Conservation (phyloP, 2,797 vertebrate species). For the Nannoperca obscura region DNA sequence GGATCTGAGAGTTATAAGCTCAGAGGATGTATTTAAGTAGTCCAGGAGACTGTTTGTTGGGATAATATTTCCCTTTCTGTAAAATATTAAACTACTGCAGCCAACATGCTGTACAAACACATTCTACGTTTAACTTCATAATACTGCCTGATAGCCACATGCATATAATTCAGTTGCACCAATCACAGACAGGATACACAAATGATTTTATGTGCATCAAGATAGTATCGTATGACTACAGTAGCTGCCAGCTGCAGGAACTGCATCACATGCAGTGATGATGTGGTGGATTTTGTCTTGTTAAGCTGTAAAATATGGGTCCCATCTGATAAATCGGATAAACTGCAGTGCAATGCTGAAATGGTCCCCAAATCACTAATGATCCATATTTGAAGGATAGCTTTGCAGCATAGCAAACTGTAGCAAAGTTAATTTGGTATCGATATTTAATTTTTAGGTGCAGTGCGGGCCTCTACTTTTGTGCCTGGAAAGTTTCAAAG, state of each 20-base stretch:
- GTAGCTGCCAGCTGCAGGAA: not conserved
- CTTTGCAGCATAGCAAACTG: constrained; percentile 7
- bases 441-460: constrained; percentile 24
- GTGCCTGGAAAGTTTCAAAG: constrained; percentile 29
- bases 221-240: not conserved
- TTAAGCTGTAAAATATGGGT: constrained; percentile 7
- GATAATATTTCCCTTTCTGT: constrained; percentile 19
- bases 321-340: constrained; percentile 9
- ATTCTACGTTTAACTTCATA: not conserved
- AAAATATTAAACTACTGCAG: constrained; percentile 12
- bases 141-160: constrained; percentile 5
- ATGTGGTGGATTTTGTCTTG: not conserved
- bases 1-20: constrained; percentile 38
- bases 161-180: constrained; percentile 13
- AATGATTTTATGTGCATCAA: not conserved
- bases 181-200: constrained; percentile 9
- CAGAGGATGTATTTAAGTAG: constrained; percentile 25
- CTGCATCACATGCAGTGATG: not conserved
- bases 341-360: not conserved
- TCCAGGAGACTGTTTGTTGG: constrained; percentile 29
- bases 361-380: constrained; percentile 10
- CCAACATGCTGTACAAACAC: not conserved
- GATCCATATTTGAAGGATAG: constrained; percentile 1
- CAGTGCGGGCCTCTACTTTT: constrained; percentile 1
- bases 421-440: constrained; percentile 29